Percentiles rank a stretch among this genome's conserved stretches.
These are phyloP conservation scores for Chrysomallon squamiferum DNA, from an alignment of 1,140 invertebrate species.

Conservation along the genomic window DNA sequence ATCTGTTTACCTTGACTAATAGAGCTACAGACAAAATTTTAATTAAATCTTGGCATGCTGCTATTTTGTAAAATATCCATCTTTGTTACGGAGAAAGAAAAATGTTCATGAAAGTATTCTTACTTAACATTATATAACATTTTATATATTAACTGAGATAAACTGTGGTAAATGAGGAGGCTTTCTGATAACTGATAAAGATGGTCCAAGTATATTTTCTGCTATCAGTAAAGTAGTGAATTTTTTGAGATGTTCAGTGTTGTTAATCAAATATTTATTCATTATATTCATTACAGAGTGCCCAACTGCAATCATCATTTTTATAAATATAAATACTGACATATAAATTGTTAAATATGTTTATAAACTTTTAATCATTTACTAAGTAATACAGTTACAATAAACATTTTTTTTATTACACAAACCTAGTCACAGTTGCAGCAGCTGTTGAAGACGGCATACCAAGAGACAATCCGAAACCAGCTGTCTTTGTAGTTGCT, in stretches of 20 bases:
- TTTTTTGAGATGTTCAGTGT: too few relatives aligned
- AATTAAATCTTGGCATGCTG: neutral
- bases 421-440: conserved; percentile 5
- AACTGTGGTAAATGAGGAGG: too few relatives aligned
- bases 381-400: conserved; percentile 14
- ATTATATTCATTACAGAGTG: too few relatives aligned
- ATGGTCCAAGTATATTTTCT: too few relatives aligned
- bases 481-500: conserved; percentile 5
- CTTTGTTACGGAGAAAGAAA: neutral
- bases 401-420: conserved; percentile 9
- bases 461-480: conserved; percentile 43
- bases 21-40: neutral
- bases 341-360: too few relatives aligned
- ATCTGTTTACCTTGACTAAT: conserved; percentile 63
- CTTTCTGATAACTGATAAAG: too few relatives aligned
- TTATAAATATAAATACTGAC: too few relatives aligned
- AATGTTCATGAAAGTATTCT: neutral
- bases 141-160: too few relatives aligned
- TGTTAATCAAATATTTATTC: too few relatives aligned
- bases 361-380: too few relatives aligned
- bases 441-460: conserved; percentile 26
- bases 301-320: too few relatives aligned
- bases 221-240: too few relatives aligned
- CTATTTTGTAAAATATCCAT: neutral
- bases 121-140: neutral